phyloP scores from a whole-genome alignment of 2,888 invertebrate species.

The Leptogaster cylindrica region DNA sequence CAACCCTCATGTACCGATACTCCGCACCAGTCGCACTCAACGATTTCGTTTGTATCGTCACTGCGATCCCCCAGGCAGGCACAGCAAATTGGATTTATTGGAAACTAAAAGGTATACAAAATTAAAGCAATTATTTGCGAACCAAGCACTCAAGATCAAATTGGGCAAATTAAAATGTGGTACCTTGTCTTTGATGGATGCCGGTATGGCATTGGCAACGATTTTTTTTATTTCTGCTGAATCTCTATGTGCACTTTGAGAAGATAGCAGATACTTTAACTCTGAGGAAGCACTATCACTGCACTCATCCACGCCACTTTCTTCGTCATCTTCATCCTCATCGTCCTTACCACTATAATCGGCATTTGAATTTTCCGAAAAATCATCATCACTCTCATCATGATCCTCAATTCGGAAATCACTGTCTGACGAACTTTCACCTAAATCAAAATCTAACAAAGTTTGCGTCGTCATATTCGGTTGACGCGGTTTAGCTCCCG shows the following conservation, averaged over 20 bases:
- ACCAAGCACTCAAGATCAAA: no score
- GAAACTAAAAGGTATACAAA: slow-evolving; percentile 63
- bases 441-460: slow-evolving; percentile 82
- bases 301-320: slow-evolving; percentile 57
- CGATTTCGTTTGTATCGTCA: slow-evolving; percentile 93
- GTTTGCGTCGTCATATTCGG: slow-evolving; percentile 70
- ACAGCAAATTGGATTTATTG: slow-evolving; percentile 84
- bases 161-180: neutral
- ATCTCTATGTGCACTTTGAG: slow-evolving; percentile 46
- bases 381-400: slow-evolving; percentile 70
- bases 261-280: slow-evolving; percentile 32
- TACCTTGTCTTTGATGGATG: slow-evolving; percentile 43
- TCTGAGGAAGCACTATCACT: slow-evolving; percentile 47
- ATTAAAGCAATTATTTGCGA: no score
- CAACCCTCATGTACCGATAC: slow-evolving; percentile 97
- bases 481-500: slow-evolving; percentile 81
- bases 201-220: slow-evolving; percentile 18
- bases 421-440: slow-evolving; percentile 91
- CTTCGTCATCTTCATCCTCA: slow-evolving; percentile 55
- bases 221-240: slow-evolving; percentile 48
- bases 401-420: slow-evolving; percentile 92
- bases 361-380: slow-evolving; percentile 57
- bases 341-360: slow-evolving; percentile 70
- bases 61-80: slow-evolving; percentile 92
- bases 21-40: slow-evolving; percentile 96